A percentile compares a stretch with the other conserved stretches of the same genome.
Conservation (phyloP, 2,888 invertebrate species). For the Acheta domesticus region DNA sequence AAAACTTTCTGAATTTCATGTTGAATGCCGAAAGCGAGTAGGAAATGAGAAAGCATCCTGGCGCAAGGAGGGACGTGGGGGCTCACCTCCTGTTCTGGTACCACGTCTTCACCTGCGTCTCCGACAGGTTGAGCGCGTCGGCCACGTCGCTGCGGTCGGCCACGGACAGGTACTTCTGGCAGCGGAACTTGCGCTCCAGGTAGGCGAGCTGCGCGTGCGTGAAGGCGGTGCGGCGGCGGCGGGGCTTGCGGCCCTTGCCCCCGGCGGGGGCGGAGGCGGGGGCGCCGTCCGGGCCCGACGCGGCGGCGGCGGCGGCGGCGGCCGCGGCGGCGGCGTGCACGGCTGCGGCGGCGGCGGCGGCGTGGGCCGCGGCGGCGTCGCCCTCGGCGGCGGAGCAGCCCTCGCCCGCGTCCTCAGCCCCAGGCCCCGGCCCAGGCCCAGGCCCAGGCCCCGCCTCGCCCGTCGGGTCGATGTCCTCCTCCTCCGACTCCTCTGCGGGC, state of each 20-base stretch:
- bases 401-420: conserved; percentile 45
- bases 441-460: conserved; percentile 22
- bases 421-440: conserved; percentile 36
- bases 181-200: conserved; percentile 85
- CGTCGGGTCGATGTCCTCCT: conserved; percentile 22
- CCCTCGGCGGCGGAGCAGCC: conserved; percentile 21
- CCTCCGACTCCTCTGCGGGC: conserved; percentile 33
- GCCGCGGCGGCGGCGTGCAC: conserved; percentile 52
- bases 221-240: conserved; percentile 84
- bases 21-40: too few relatives aligned
- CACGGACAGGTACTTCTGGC: conserved; percentile 90
- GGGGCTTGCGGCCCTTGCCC: conserved; percentile 60
- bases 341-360: conserved; percentile 33
- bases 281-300: conserved; percentile 76
- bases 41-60: too few relatives aligned
- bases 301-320: conserved; percentile 78
- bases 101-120: conserved; percentile 96
- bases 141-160: conserved; percentile 92
- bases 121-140: conserved; percentile 81
- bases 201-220: conserved; percentile 91
- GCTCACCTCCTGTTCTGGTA: conserved; percentile 80
- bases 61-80: neutral
- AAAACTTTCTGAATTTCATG: too few relatives aligned
- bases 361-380: conserved; percentile 44
- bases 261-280: conserved; percentile 30